Evolutionary conservation across 2,888 invertebrate species (phyloP).

Genomic region (Amaurobius ferox): DNA sequence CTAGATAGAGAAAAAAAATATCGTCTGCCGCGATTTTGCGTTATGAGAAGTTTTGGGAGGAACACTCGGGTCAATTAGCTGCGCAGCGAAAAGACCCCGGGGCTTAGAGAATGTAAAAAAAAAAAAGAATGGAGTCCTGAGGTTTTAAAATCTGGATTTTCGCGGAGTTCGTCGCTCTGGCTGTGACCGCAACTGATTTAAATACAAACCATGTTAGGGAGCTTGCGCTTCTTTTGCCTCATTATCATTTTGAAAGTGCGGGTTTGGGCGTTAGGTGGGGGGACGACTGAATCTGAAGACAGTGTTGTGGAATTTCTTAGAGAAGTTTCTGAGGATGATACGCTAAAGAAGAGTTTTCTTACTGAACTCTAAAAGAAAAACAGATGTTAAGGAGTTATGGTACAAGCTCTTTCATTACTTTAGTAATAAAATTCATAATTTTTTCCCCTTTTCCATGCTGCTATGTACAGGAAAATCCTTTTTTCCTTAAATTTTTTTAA

Average conservation of each 20-base stretch:
- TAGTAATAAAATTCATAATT: too few relatives aligned
- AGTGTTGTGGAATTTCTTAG: too few relatives aligned
- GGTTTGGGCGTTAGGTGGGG: not conserved
- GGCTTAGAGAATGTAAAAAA: not conserved
- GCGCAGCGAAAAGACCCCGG: slow-evolving; percentile 33
- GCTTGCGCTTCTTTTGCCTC: slow-evolving; percentile 6
- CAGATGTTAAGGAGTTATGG: too few relatives aligned
- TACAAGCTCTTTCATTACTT: too few relatives aligned
- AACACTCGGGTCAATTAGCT: slow-evolving; percentile 50
- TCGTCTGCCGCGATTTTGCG: slow-evolving; percentile 22
- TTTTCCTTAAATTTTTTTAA: too few relatives aligned
- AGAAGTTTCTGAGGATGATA: too few relatives aligned
- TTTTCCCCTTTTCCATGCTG: too few relatives aligned
- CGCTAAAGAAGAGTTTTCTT: too few relatives aligned
- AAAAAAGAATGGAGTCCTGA: not conserved
- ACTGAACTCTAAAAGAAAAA: too few relatives aligned
- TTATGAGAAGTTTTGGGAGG: slow-evolving; percentile 1
- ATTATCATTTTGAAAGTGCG: not conserved
- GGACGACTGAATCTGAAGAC: not conserved
- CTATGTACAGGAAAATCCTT: too few relatives aligned
- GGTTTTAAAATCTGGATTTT: not conserved
- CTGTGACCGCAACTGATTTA: slow-evolving; percentile 52
- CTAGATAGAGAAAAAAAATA: slow-evolving; percentile 13
- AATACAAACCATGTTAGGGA: slow-evolving; percentile 70
- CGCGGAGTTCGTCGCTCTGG: slow-evolving; percentile 5